A percentile compares a stretch with the other conserved stretches of the same genome.
phyloP scores from a whole-genome alignment of 1,140 invertebrate species.

The Drosophila subobscura region DNA sequence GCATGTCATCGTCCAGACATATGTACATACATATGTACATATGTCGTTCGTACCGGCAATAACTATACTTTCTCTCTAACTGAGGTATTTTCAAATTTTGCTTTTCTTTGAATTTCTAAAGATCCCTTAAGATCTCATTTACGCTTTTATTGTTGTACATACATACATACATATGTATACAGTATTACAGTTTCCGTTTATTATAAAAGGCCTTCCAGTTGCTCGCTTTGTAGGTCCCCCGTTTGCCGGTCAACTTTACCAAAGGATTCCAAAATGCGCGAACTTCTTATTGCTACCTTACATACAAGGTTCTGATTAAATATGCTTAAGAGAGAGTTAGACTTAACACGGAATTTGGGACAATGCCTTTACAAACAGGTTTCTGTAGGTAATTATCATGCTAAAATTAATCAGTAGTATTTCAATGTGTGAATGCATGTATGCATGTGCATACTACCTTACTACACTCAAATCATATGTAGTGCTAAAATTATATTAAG shows the following conservation, averaged over 20 bases:
- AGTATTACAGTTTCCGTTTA: slow-evolving; percentile 31
- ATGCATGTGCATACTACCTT: slow-evolving; percentile 4
- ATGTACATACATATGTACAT: no score
- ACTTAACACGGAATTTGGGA: slow-evolving; percentile 32
- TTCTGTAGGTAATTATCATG: slow-evolving; percentile 17
- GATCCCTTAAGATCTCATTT: background rate
- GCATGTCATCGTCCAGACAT: no score
- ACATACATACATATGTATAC: background rate
- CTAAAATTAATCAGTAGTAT: slow-evolving; percentile 36
- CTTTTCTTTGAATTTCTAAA: background rate
- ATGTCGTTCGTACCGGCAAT: no score
- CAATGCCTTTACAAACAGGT: slow-evolving; percentile 29
- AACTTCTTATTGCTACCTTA: slow-evolving; percentile 31
- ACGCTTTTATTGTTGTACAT: background rate
- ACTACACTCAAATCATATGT: slow-evolving; percentile 15
- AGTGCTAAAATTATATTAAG: slow-evolving; percentile 31
- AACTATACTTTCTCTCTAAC: background rate
- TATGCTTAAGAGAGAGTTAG: slow-evolving; percentile 46
- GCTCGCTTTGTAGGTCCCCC: slow-evolving; percentile 27
- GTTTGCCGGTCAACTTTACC: background rate
- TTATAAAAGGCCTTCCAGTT: slow-evolving; percentile 60
- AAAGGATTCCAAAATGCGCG: slow-evolving; percentile 26
- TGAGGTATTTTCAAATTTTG: no score
- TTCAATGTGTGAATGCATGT: background rate
- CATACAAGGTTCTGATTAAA: slow-evolving; percentile 23